Percentiles rank a stretch among this genome's conserved stretches.
Evolutionary conservation across 2,888 invertebrate species (phyloP).

Genomic region (Himalopsyche tibetana): DNA sequence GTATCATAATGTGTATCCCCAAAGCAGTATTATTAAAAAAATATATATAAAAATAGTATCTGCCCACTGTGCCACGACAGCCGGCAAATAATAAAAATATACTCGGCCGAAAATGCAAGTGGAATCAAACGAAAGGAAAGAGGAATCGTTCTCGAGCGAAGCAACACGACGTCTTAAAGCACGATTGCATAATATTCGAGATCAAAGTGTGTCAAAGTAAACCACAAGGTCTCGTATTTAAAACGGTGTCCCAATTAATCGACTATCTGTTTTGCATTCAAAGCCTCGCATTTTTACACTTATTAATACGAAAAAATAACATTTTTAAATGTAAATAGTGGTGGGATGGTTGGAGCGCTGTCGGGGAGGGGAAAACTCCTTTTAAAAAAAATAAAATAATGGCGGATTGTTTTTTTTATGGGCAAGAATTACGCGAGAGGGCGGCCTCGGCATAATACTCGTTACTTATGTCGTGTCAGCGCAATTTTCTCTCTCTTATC

Average conservation of each 20-base stretch:
- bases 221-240: slow-evolving; percentile 27
- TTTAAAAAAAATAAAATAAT: not conserved
- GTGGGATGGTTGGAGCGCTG: not conserved
- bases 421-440: slow-evolving; percentile 17
- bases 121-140: not conserved
- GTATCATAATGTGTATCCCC: too few species aligned
- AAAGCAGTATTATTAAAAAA: too few species aligned
- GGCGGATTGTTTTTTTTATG: slow-evolving; percentile 26
- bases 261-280: slow-evolving; percentile 37
- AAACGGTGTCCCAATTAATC: slow-evolving; percentile 37
- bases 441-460: slow-evolving; percentile 23
- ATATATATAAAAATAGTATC: too few species aligned
- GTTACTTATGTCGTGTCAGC: slow-evolving; percentile 33
- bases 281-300: slow-evolving; percentile 11
- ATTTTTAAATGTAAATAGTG: not conserved
- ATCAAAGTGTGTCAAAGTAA: slow-evolving; percentile 35
- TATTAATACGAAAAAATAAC: slow-evolving; percentile 5
- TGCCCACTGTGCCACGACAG: too few species aligned
- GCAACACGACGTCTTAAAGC: slow-evolving; percentile 3
- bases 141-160: not conserved
- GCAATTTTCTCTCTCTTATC: slow-evolving; percentile 27
- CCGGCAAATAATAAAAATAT: not conserved
- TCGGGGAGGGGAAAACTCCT: not conserved
- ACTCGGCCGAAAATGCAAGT: slow-evolving; percentile 8
- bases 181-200: slow-evolving; percentile 4